These are phyloP conservation scores for Eurypyga helias DNA, from an alignment of 2,113 vertebrate genomes.

Conservation along the genomic window DNA sequence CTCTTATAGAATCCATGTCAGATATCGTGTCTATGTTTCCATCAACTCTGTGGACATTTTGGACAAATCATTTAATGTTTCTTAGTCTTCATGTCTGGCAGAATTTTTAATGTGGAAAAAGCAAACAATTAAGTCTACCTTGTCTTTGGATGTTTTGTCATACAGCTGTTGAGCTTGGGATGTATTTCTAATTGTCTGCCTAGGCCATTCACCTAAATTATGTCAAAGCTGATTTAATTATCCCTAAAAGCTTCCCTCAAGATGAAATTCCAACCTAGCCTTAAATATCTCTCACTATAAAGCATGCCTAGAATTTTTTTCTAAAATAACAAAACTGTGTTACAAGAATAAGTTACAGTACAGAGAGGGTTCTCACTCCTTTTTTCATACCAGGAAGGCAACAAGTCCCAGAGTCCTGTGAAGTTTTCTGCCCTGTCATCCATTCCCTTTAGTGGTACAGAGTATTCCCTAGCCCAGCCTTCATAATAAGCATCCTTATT, in stretches of 20 bases:
- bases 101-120: background rate
- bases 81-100: background rate
- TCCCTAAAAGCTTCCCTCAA: slow-evolving; percentile 12
- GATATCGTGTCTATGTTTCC: background rate
- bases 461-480: background rate
- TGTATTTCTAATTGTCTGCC: background rate
- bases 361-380: background rate
- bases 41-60: background rate
- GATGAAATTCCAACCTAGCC: background rate
- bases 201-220: background rate
- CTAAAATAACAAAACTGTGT: background rate
- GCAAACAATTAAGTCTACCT: background rate
- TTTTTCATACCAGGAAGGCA: background rate
- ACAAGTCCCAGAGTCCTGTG: rapidly evolving
- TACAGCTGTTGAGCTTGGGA: background rate
- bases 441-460: background rate
- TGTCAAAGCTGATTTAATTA: slow-evolving; percentile 36
- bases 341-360: background rate
- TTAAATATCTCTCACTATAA: background rate
- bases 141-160: background rate
- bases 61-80: background rate
- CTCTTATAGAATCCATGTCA: background rate
- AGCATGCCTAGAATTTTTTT: background rate
- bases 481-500: background rate
- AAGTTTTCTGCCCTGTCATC: background rate